phyloP scores from a whole-genome alignment of 2,113 vertebrate genomes.

The Leptodactylus fuscus region DNA sequence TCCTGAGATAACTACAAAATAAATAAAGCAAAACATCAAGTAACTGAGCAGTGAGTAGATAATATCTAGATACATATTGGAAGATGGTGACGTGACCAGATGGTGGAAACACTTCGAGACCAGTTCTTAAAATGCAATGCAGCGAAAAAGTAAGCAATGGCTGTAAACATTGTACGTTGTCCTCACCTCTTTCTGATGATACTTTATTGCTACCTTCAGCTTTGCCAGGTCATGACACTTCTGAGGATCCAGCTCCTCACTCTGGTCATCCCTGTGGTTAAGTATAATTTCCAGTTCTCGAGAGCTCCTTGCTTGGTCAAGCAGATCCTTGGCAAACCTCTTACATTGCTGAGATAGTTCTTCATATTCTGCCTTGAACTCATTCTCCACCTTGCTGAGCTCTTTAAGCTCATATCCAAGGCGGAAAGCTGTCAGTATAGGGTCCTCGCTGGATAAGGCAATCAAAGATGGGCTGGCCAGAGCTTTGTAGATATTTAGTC shows the following conservation, averaged over 20 bases:
- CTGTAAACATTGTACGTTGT: not conserved
- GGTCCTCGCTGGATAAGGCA: conserved; percentile 90
- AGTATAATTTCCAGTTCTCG: conserved; percentile 95
- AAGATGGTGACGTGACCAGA: too few species aligned
- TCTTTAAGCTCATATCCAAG: conserved; percentile 98
- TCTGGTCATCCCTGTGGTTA: conserved; percentile 95
- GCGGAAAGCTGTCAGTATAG: conserved; percentile 91
- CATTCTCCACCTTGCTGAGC: conserved; percentile 97
- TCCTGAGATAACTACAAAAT: too few species aligned
- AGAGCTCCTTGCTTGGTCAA: conserved; percentile 95
- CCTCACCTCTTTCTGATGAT: conserved; percentile 98
- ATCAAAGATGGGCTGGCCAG: conserved; percentile 95
- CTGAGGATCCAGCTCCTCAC: conserved; percentile 90
- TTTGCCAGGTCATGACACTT: conserved; percentile 95
- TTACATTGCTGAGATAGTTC: conserved; percentile 98
- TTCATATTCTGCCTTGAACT: conserved; percentile 98
- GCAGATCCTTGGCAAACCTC: conserved; percentile 94
- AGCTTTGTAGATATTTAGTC: conserved; percentile 96
- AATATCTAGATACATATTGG: too few species aligned
- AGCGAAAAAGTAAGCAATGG: not conserved
- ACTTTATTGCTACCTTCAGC: conserved; percentile 98
- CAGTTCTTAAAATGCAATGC: not conserved
- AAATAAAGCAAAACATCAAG: too few species aligned
- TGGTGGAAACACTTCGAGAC: too few species aligned
- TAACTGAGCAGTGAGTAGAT: too few species aligned